Evolutionary conservation across 2,888 invertebrate species (phyloP).

Genomic region (Labia minor): DNA sequence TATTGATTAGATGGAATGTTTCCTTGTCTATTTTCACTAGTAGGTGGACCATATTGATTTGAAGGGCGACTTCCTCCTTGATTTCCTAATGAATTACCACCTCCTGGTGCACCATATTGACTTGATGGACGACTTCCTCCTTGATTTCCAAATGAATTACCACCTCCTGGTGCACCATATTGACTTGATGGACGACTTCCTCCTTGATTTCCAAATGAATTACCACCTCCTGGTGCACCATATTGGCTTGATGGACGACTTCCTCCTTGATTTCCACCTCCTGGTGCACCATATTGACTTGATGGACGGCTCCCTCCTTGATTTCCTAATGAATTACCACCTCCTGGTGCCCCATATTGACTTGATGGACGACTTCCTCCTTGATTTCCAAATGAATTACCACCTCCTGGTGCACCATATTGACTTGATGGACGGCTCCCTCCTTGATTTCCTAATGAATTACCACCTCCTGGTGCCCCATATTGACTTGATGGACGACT

Average conservation of each 20-base stretch:
- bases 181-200: conserved; percentile 5
- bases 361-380: conserved; percentile 1
- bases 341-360: conserved; percentile 15
- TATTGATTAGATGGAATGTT: too few relatives aligned
- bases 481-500: conserved; percentile 16
- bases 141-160: conserved; percentile 15
- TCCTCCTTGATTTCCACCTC: conserved; percentile 13
- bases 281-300: conserved; percentile 17
- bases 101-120: background rate
- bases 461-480: conserved; percentile 15
- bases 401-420: conserved; percentile 29
- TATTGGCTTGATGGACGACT: conserved; percentile 18
- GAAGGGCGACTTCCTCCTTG: conserved; percentile 4
- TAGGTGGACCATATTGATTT: conserved; percentile 17
- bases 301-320: background rate
- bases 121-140: conserved; percentile 1
- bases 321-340: background rate
- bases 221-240: conserved; percentile 18
- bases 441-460: background rate
- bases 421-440: conserved; percentile 29
- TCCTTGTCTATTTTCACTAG: background rate
- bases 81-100: background rate
- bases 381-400: background rate
- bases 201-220: background rate
- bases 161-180: conserved; percentile 19